Percentiles rank a stretch among this genome's conserved stretches.
These are phyloP conservation scores for Gasterosteus aculeatus DNA, from an alignment of 2,113 vertebrate species.

Conservation along the genomic window DNA sequence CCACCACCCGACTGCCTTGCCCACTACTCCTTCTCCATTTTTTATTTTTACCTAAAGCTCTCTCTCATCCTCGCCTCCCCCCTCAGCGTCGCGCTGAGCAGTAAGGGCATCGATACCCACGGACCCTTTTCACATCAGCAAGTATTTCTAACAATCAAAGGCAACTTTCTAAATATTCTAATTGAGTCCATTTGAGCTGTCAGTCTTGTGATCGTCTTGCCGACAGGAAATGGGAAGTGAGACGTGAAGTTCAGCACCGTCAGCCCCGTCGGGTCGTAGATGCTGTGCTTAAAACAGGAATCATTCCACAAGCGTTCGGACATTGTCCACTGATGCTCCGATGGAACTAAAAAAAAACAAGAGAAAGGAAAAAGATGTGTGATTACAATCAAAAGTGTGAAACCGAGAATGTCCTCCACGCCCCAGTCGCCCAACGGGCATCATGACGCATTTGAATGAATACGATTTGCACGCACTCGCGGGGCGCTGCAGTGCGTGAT, in stretches of 20 bases:
- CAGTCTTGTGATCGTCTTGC: constrained; percentile 61
- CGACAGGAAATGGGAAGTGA: constrained; percentile 68
- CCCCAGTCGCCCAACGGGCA: constrained; percentile 32
- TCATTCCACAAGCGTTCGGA: constrained; percentile 29
- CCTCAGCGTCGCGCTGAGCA: constrained; percentile 49
- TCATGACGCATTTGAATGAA: constrained; percentile 66
- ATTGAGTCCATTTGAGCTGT: constrained; percentile 64
- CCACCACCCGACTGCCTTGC: neutral
- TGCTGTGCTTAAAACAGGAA: constrained; percentile 61
- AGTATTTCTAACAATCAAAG: constrained; percentile 77
- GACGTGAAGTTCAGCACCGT: constrained; percentile 48
- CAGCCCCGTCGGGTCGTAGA: constrained; percentile 37
- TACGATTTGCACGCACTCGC: constrained; percentile 36
- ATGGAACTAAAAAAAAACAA: constrained; percentile 24
- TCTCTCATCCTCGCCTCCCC: constrained; percentile 20
- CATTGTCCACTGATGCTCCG: neutral
- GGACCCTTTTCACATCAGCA: constrained; percentile 66
- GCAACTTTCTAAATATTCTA: constrained; percentile 67
- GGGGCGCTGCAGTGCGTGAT: neutral
- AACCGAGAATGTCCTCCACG: constrained; percentile 27
- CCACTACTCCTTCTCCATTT: neutral
- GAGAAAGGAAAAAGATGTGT: constrained; percentile 19
- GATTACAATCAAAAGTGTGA: constrained; percentile 39
- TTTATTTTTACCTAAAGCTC: constrained; percentile 27
- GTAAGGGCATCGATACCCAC: constrained; percentile 38